phyloP scores from a whole-genome alignment of 1,140 invertebrate genomes.

The Penaeus chinensis region DNA sequence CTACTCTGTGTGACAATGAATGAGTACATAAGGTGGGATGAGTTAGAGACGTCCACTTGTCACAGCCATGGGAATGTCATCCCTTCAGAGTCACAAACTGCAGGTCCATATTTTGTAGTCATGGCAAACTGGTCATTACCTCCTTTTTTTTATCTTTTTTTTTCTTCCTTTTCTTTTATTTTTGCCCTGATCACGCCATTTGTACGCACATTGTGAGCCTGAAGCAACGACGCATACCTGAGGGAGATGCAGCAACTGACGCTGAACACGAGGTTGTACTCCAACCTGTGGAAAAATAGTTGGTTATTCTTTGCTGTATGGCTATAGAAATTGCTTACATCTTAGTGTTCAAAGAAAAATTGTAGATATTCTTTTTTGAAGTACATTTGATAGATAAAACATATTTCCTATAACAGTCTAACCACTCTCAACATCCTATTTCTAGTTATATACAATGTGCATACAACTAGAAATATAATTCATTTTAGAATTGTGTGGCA shows the following conservation, averaged over 20 bases:
- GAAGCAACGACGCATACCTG: conserved; percentile 53
- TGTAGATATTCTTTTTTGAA: no score
- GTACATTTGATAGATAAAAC: no score
- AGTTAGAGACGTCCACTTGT: conserved; percentile 56
- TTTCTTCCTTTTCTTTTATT: conserved; percentile 13
- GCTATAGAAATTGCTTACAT: no score
- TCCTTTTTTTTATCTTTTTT: background rate
- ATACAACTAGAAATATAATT: no score
- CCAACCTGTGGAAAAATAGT: conserved; percentile 27
- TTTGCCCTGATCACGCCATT: conserved; percentile 19
- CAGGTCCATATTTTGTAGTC: background rate
- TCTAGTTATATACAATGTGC: no score
- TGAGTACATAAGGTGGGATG: conserved; percentile 52
- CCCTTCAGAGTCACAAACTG: conserved; percentile 50
- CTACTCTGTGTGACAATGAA: conserved; percentile 19
- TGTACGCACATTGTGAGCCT: conserved; percentile 31
- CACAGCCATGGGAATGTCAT: conserved; percentile 53
- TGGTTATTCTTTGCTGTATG: no score
- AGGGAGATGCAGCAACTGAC: conserved; percentile 60
- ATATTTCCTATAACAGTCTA: no score
- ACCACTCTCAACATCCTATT: no score
- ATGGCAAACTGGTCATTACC: conserved; percentile 18
- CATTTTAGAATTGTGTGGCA: no score
- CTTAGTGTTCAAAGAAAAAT: no score
- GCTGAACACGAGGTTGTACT: conserved; percentile 48